Conservation (phyloP, 2,113 vertebrate species). For the Xiphophorus hellerii region DNA sequence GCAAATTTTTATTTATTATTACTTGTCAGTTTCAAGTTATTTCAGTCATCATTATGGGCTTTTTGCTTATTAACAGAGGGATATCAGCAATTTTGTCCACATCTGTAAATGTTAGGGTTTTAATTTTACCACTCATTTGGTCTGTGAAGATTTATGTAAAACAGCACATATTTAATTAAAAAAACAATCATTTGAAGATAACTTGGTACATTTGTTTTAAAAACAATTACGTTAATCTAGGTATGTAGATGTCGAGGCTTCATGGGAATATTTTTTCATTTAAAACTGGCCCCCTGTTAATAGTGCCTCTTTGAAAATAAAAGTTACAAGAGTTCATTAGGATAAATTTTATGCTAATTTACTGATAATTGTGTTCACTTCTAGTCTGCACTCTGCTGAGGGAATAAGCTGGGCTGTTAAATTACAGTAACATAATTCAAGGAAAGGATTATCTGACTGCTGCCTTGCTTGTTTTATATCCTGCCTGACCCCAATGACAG, state of each 20-base stretch:
- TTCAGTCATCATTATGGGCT: too few species aligned
- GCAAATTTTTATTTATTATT: too few species aligned
- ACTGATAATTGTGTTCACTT: slow-evolving; percentile 31
- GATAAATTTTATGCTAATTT: slow-evolving; percentile 17
- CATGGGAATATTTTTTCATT: background rate
- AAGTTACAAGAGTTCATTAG: slow-evolving; percentile 11
- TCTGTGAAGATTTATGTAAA: background rate
- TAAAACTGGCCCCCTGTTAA: background rate
- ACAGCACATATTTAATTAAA: background rate
- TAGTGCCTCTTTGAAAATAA: slow-evolving; percentile 10
- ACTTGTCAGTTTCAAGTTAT: too few species aligned
- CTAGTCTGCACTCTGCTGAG: background rate
- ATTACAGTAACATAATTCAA: slow-evolving; percentile 8
- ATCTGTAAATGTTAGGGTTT: too few species aligned
- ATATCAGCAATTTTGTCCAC: too few species aligned
- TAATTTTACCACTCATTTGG: too few species aligned
- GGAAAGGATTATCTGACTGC: background rate
- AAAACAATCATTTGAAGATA: background rate
- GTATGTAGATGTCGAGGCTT: background rate
- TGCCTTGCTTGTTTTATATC: background rate
- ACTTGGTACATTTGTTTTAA: background rate
- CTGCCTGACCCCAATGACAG: background rate
- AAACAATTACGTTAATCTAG: background rate
- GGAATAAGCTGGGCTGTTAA: slow-evolving; percentile 1
- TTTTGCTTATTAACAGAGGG: too few species aligned